These are phyloP conservation scores for Neostethus bicornis DNA, from an alignment of 2,797 vertebrate species.

Conservation along the genomic window DNA sequence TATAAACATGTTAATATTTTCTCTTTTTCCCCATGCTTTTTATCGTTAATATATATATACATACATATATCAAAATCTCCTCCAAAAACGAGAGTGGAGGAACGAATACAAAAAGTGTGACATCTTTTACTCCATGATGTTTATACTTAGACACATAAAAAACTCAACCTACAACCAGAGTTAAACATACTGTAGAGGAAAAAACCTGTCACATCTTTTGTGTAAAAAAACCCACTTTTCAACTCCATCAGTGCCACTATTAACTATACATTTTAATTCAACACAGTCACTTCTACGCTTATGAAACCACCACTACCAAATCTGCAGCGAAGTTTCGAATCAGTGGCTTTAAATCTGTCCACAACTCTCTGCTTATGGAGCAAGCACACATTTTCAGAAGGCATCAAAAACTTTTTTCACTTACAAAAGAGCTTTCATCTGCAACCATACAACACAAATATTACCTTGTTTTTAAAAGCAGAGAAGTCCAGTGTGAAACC, in stretches of 20 bases:
- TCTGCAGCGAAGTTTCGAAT: constrained; percentile 18
- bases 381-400: constrained; percentile 9
- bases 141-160: no score
- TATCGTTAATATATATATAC: no score
- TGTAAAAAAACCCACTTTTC: no score
- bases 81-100: no score
- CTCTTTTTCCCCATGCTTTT: constrained; percentile 40
- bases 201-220: no score
- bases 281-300: constrained; percentile 11
- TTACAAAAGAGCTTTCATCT: constrained; percentile 26
- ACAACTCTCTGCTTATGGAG: constrained; percentile 54
- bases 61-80: no score
- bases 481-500: no score
- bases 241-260: constrained; percentile 39
- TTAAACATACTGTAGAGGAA: constrained; percentile 34
- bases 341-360: constrained; percentile 39
- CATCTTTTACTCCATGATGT: no score
- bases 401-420: constrained; percentile 16
- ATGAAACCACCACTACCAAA: constrained; percentile 15
- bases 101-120: no score
- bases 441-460: constrained; percentile 30
- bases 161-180: constrained; percentile 26
- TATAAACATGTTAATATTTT: background rate
- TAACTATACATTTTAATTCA: constrained; percentile 34
- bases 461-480: constrained; percentile 2